Conservation (phyloP, 1,140 invertebrate species). For the Caligus rogercresseyi region DNA sequence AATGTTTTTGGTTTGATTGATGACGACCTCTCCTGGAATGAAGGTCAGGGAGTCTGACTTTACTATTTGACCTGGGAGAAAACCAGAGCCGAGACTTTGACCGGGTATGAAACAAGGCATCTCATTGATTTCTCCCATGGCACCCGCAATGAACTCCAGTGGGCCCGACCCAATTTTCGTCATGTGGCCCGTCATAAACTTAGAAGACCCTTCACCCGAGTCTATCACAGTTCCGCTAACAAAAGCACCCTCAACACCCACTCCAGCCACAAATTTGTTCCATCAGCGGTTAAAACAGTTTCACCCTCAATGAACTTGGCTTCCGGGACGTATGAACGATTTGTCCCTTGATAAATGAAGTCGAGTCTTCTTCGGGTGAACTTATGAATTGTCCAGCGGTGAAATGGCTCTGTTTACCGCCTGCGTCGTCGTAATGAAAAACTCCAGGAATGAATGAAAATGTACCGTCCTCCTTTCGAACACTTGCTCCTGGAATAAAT, state of each 20-base stretch:
- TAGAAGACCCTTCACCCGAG: conserved; percentile 38
- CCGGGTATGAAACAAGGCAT: conserved; percentile 35
- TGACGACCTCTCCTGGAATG: neutral
- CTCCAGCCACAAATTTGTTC: conserved; percentile 26
- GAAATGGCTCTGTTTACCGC: conserved; percentile 35
- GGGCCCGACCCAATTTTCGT: conserved; percentile 43
- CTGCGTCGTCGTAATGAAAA: neutral
- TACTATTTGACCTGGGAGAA: conserved; percentile 17
- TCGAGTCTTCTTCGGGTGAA: conserved; percentile 29
- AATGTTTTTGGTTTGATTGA: conserved; percentile 22
- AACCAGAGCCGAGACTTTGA: conserved; percentile 38
- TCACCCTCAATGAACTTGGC: conserved; percentile 30
- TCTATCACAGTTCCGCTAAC: conserved; percentile 40
- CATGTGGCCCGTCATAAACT: conserved; percentile 52
- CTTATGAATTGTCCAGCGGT: conserved; percentile 44
- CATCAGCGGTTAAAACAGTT: conserved; percentile 24
- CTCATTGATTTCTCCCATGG: conserved; percentile 21
- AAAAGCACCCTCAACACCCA: conserved; percentile 18
- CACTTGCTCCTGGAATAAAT: conserved; percentile 20
- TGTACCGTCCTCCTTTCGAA: neutral
- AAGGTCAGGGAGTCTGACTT: conserved; percentile 7
- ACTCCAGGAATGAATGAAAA: conserved; percentile 17
- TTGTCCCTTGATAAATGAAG: conserved; percentile 31
- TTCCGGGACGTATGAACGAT: conserved; percentile 25
- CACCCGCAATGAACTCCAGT: conserved; percentile 21